Conservation (phyloP, 2,888 invertebrate genomes). For the Drosophila colorata region DNA sequence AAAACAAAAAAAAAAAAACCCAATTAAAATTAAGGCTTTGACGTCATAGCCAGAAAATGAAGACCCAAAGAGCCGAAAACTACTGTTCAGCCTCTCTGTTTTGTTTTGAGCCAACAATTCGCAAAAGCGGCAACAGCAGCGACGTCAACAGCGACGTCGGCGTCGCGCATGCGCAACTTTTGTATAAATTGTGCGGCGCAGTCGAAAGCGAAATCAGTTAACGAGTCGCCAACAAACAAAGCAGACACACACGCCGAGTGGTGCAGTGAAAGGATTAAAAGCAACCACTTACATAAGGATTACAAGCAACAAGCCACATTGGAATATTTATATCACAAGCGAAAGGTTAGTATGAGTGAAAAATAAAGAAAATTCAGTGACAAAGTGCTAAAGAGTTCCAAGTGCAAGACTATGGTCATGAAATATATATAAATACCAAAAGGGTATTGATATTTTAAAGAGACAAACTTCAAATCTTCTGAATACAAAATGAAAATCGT, state of each 20-base stretch:
- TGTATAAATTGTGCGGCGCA: slow-evolving; percentile 79
- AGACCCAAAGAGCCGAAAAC: slow-evolving; percentile 26
- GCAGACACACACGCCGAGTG: slow-evolving; percentile 39
- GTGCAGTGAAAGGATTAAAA: slow-evolving; percentile 68
- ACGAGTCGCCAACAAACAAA: slow-evolving; percentile 71
- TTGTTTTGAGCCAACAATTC: slow-evolving; percentile 73
- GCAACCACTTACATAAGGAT: slow-evolving; percentile 69
- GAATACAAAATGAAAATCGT: too few relatives aligned
- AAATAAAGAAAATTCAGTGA: slow-evolving; percentile 3
- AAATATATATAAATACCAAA: too few relatives aligned
- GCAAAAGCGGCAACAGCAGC: slow-evolving; percentile 44
- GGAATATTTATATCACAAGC: slow-evolving; percentile 57
- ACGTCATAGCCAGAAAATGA: slow-evolving; percentile 48
- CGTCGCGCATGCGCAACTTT: slow-evolving; percentile 69
- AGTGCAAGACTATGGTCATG: too few relatives aligned
- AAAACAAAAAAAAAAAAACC: slow-evolving; percentile 22
- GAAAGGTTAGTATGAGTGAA: slow-evolving; percentile 69
- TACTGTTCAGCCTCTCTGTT: slow-evolving; percentile 46
- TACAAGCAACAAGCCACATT: slow-evolving; percentile 43
- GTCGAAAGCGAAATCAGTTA: slow-evolving; percentile 80
- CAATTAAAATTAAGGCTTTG: slow-evolving; percentile 35
- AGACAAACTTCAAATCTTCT: too few relatives aligned
- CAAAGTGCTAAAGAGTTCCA: slow-evolving; percentile 2
- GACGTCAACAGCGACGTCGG: slow-evolving; percentile 11
- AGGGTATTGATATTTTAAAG: too few relatives aligned